phyloP scores from a whole-genome alignment of 2,113 vertebrate species.

The Coptodon rendalli region DNA sequence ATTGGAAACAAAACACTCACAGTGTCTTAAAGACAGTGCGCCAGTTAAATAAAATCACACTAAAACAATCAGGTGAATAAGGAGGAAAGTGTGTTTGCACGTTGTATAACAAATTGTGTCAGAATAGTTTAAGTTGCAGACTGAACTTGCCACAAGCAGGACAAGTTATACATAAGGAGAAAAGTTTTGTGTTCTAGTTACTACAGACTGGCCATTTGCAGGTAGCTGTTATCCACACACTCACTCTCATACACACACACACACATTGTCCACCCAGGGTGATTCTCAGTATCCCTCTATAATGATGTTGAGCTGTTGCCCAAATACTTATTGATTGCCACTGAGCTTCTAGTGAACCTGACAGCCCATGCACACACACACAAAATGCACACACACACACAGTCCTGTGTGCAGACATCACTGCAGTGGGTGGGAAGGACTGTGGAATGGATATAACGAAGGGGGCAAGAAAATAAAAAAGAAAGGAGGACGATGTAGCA shows the following conservation, averaged over 20 bases:
- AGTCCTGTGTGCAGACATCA: background rate
- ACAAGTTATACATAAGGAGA: background rate
- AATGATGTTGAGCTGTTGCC: constrained; percentile 63
- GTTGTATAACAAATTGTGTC: background rate
- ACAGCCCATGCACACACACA: background rate
- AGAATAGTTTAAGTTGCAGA: background rate
- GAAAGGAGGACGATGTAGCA: background rate
- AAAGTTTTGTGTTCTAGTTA: background rate
- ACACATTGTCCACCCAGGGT: background rate
- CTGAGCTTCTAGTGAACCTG: constrained; percentile 39
- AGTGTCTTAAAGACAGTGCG: background rate
- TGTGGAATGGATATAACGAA: background rate
- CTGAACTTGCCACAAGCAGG: background rate
- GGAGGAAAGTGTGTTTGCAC: background rate
- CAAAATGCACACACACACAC: background rate
- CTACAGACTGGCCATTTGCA: background rate
- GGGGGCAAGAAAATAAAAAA: background rate
- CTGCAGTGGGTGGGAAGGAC: constrained; percentile 1
- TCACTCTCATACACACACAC: background rate
- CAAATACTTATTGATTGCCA: constrained; percentile 64
- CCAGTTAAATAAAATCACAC: background rate
- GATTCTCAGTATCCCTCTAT: constrained; percentile 57
- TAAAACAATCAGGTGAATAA: background rate
- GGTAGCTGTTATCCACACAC: background rate
- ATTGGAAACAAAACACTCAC: background rate